Evolutionary conservation across 2,797 vertebrate genomes (phyloP), one percentile per base, ranked within the genome.

Genomic region (Chloroceryle amazona): DNA sequence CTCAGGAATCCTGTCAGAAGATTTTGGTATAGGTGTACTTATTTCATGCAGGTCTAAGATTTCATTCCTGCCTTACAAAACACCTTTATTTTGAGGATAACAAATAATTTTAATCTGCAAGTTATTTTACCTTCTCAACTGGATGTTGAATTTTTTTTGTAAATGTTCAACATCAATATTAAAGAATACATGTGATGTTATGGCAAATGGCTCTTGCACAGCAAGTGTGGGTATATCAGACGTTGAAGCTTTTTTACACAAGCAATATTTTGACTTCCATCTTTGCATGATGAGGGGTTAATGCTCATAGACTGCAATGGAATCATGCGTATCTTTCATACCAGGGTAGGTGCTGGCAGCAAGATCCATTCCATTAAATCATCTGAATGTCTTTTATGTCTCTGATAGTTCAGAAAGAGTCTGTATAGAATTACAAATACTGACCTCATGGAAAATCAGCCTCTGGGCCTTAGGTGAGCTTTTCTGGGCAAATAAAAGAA

Each of bases 401-500:
- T 92, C 51, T 63, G 29, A 70, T n/a, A 9, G 41, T 35, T 91
- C 42, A 68, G 46, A 78, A 87, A 72, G 79, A 79, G 29, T 42
- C 54, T 35, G 23, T 60, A 4, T 11, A 65, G 55, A 47, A 20
- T 57, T 83, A 29, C 25, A 72, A 90, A 61, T 5, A 62, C 19
- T 78, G 29, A 49, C 19, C 11, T 57, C 55, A 63, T 3, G 76
- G 81, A 92, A 96, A 85, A 85, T 11, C 44, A 57, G 39, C 71
- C 86, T 90, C 33, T 71, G 29, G 42, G 57, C 5, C 10, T 61
- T 28, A 44, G 31, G 13, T 35, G 26, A 82, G 8, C 2, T 92
- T 96, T 85, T 65, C 75, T 75, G 28, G 7, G 11, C 62, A 94
- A 94, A 85, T 68, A 82, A 75, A 93, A 65, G n/a, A 91, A 83